Conservation (phyloP, 92 coral and sea anemone genomes). For the Micromussa lordhowensis region DNA sequence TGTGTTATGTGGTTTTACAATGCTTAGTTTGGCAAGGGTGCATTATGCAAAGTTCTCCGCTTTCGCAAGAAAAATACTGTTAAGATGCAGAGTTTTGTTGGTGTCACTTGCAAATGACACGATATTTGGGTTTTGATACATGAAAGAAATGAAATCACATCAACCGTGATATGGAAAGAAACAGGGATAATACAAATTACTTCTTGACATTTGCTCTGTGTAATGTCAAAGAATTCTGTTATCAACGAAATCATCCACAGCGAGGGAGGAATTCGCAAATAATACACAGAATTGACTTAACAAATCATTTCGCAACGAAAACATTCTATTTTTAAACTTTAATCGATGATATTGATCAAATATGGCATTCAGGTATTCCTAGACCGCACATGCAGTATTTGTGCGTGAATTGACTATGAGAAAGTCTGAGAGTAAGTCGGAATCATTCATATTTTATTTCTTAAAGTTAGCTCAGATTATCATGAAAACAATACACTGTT, state of each 20-base stretch:
- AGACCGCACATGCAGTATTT: background rate
- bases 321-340: slow-evolving; percentile 68
- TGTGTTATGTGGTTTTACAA: slow-evolving; percentile 33
- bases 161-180: background rate
- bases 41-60: background rate
- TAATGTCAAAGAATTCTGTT: slow-evolving; percentile 50
- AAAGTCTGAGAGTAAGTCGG: background rate
- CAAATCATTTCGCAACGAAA: slow-evolving; percentile 61
- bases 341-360: slow-evolving; percentile 71
- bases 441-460: slow-evolving; percentile 26
- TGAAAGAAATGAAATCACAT: background rate
- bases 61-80: slow-evolving; percentile 6
- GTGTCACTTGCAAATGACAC: background rate
- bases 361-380: slow-evolving; percentile 27
- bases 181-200: background rate
- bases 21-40: slow-evolving; percentile 15
- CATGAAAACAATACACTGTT: slow-evolving; percentile 37
- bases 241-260: slow-evolving; percentile 61
- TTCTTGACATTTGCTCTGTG: slow-evolving; percentile 21
- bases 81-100: background rate
- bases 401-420: background rate
- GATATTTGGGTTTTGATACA: background rate
- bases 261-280: slow-evolving; percentile 75
- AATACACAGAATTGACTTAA: slow-evolving; percentile 57
- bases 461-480: slow-evolving; percentile 15